Evolutionary conservation across 1,140 invertebrate species (phyloP).

Genomic region (Listronotus bonariensis): DNA sequence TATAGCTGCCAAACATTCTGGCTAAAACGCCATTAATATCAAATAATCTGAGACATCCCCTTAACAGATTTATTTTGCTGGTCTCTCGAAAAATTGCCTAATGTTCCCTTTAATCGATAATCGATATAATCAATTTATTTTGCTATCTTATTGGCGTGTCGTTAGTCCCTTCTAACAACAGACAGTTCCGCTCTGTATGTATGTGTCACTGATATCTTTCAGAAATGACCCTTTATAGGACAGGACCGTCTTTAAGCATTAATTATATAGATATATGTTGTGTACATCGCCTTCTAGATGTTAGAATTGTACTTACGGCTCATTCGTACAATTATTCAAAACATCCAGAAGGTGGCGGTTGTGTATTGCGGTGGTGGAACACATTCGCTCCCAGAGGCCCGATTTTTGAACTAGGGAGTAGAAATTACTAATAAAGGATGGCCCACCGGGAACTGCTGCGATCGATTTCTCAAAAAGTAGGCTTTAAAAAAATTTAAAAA

Average conservation of each 20-base stretch:
- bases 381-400: too few relatives aligned
- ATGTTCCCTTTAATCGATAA: constrained; percentile 31
- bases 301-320: too few relatives aligned
- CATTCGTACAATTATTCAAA: too few relatives aligned
- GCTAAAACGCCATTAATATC: constrained; percentile 27
- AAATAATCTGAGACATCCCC: constrained; percentile 26
- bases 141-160: constrained; percentile 15
- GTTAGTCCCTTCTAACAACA: background rate
- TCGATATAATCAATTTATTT: constrained; percentile 35
- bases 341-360: too few relatives aligned
- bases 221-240: background rate
- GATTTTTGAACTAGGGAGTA: too few relatives aligned
- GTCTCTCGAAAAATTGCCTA: constrained; percentile 30
- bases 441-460: too few relatives aligned
- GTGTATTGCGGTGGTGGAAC: too few relatives aligned
- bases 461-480: too few relatives aligned
- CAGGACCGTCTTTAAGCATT: background rate
- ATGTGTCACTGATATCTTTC: constrained; percentile 5
- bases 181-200: constrained; percentile 11
- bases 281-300: too few relatives aligned
- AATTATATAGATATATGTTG: too few relatives aligned
- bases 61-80: constrained; percentile 20
- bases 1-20: background rate
- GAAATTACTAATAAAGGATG: too few relatives aligned
- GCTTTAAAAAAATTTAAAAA: too few relatives aligned